A percentile compares a stretch with the other conserved stretches of the same genome.
Conservation (phyloP, 2,797 vertebrate genomes). For the Scleropages formosus region DNA sequence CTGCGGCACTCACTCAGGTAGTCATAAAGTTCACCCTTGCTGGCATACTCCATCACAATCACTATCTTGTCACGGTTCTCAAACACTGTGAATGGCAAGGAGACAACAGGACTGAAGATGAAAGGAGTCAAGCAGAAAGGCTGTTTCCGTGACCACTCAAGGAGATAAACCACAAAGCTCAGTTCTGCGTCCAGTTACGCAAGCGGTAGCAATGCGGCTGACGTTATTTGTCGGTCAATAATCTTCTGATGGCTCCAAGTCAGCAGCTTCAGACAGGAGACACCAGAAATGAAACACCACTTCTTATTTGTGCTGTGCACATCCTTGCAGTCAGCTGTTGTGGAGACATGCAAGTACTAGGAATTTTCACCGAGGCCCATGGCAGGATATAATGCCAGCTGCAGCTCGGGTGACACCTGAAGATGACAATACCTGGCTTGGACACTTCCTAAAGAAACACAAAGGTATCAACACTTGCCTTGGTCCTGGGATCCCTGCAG, state of each 20-base stretch:
- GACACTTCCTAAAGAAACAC: too few species aligned
- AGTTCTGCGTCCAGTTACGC: background rate
- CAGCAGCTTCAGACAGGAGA: conserved; percentile 26
- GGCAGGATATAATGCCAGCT: too few species aligned
- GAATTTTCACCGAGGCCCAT: too few species aligned
- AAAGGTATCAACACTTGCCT: too few species aligned
- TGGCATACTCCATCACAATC: conserved; percentile 98
- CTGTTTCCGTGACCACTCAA: background rate
- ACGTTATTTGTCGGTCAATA: background rate
- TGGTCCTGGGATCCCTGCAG: background rate
- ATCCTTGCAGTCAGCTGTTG: too few species aligned
- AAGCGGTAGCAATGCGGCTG: background rate
- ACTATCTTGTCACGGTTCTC: conserved; percentile 99
- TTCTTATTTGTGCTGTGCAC: too few species aligned
- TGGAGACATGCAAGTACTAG: too few species aligned
- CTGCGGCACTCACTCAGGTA: conserved; percentile 93
- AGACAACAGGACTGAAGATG: conserved; percentile 14
- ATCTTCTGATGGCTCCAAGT: background rate
- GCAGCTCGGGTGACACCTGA: too few species aligned
- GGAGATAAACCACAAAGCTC: background rate
- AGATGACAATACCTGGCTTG: too few species aligned
- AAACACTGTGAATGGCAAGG: conserved; percentile 77
- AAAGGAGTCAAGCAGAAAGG: conserved; percentile 14
- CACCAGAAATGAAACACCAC: background rate
- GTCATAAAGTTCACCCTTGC: conserved; percentile 95